phyloP scores from a whole-genome alignment of 2,797 vertebrate species.

The Catamblyrhynchus diadema region DNA sequence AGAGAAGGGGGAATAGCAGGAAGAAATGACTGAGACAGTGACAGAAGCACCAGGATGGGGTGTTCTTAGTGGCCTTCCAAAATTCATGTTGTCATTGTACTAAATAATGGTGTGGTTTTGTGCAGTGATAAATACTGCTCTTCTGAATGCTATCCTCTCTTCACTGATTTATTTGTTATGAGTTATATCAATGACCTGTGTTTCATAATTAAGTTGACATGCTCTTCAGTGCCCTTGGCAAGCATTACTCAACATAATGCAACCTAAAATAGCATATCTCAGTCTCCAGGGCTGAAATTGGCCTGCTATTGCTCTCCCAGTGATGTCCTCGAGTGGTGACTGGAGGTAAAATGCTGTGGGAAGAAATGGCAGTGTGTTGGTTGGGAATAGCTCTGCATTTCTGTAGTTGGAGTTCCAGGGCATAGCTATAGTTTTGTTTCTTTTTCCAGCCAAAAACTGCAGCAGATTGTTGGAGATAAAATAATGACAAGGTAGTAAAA shows the following conservation, averaged over 20 bases:
- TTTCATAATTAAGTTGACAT: neutral
- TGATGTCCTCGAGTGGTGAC: neutral
- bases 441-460: neutral
- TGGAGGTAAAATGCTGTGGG: neutral
- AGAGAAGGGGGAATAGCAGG: neutral
- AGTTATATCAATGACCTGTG: neutral
- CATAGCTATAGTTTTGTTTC: neutral
- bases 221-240: neutral
- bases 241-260: neutral
- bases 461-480: conserved; percentile 7
- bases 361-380: neutral
- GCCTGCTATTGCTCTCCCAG: neutral
- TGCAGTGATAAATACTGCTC: neutral
- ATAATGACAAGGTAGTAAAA: conserved; percentile 8
- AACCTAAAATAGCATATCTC: neutral
- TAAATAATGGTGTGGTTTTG: neutral
- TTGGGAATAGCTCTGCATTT: neutral
- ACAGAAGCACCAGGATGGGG: neutral
- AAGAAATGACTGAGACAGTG: neutral
- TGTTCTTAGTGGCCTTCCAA: neutral
- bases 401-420: neutral
- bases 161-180: neutral
- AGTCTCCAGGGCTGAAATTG: neutral
- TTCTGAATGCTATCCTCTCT: neutral
- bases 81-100: neutral